Conservation (phyloP, 2,888 invertebrate genomes). For the Dyspetes luteomarginatus region DNA sequence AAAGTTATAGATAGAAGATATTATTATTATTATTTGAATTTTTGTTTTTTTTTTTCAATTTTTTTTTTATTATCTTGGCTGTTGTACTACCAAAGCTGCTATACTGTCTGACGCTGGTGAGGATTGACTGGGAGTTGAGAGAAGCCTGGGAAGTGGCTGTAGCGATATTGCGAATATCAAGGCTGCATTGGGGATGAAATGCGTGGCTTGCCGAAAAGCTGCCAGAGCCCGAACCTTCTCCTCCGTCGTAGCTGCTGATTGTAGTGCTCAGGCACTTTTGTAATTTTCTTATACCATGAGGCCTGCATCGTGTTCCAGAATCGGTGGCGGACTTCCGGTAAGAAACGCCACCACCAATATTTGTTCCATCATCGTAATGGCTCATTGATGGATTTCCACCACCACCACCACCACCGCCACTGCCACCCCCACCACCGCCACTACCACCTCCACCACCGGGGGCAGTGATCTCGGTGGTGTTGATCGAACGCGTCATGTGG, state of each 20-base stretch:
- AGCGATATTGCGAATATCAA: constrained; percentile 82
- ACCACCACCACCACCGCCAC: constrained; percentile 70
- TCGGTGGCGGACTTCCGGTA: constrained; percentile 76
- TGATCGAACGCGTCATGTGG: not conserved
- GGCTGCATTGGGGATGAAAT: constrained; percentile 80
- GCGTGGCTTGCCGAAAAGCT: constrained; percentile 78
- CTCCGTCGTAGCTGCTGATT: constrained; percentile 92
- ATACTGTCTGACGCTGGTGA: constrained; percentile 92
- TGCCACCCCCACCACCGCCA: constrained; percentile 70
- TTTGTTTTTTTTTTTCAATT: not conserved
- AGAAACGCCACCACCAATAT: constrained; percentile 66
- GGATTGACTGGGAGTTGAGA: constrained; percentile 81
- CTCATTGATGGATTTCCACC: constrained; percentile 47
- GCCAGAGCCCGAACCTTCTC: constrained; percentile 84
- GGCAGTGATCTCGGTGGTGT: constrained; percentile 55
- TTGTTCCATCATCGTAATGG: constrained; percentile 64
- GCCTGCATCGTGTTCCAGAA: constrained; percentile 89
- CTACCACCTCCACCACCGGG: constrained; percentile 70
- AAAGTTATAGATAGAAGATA: too few species aligned
- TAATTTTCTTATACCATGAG: constrained; percentile 97
- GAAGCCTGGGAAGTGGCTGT: constrained; percentile 84
- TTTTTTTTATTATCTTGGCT: constrained; percentile 84
- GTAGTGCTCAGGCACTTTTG: constrained; percentile 94
- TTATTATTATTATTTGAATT: constrained; percentile 11
- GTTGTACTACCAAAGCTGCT: constrained; percentile 97